Conservation (phyloP, 2,113 vertebrate species). For the Athene cunicularia region DNA sequence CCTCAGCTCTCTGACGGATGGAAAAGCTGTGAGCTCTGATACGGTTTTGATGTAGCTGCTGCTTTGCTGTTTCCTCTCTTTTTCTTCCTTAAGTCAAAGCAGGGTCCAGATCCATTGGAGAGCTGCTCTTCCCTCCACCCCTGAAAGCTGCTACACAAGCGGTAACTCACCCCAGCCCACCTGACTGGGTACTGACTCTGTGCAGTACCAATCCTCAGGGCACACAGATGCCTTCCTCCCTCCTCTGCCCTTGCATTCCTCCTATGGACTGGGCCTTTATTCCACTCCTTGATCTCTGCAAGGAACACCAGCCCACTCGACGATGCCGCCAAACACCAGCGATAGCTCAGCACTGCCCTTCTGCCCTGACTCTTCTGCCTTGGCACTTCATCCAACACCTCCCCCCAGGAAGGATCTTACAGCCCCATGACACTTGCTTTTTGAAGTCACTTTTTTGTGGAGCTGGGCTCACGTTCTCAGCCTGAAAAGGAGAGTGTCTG, state of each 20-base stretch:
- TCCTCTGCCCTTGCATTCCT: background rate
- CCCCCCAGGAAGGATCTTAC: background rate
- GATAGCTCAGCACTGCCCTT: accelerated
- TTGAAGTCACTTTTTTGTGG: background rate
- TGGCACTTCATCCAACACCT: accelerated
- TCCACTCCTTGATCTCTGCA: background rate
- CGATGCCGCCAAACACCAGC: accelerated
- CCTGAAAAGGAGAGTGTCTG: background rate
- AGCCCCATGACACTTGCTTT: background rate
- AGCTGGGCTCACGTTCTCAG: background rate
- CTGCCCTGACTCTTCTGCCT: background rate
- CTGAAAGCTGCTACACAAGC: background rate
- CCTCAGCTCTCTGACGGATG: background rate
- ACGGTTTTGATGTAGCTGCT: background rate
- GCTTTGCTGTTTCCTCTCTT: background rate
- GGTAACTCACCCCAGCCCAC: accelerated
- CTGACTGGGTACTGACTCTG: background rate
- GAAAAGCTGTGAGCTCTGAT: accelerated
- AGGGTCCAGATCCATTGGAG: background rate
- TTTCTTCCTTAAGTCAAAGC: background rate
- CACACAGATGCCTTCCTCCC: background rate
- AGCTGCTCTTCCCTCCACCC: background rate
- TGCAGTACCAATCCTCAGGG: background rate
- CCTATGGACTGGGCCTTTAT: background rate
- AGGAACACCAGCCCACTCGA: background rate